phyloP scores from a whole-genome alignment of 2,797 vertebrate species.

The Sebastes umbrosus region DNA sequence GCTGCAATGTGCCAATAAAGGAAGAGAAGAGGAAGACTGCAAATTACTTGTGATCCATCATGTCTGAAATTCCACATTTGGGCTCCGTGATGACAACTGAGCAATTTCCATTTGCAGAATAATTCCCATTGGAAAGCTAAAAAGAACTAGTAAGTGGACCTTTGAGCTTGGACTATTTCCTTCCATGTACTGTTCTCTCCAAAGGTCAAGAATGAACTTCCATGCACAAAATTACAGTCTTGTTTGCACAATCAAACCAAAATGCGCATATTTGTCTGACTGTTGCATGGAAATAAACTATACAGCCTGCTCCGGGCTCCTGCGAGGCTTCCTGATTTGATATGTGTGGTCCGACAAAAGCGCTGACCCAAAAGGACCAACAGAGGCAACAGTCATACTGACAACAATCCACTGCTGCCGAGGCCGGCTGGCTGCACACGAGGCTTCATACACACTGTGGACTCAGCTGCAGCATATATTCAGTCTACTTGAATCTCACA shows the following conservation, averaged over 20 bases:
- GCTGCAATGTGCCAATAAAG: no score
- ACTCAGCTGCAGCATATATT: not conserved
- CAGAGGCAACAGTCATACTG: slow-evolving; percentile 20
- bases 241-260: slow-evolving; percentile 1
- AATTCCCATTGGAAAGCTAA: not conserved
- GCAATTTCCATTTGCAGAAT: no score
- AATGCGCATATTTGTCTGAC: not conserved
- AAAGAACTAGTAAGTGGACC: not conserved
- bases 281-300: not conserved
- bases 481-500: slow-evolving; percentile 4
- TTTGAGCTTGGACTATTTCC: not conserved
- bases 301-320: slow-evolving; percentile 9
- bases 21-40: no score
- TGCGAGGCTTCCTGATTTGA: slow-evolving; percentile 5
- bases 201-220: not conserved
- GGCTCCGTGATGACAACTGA: no score
- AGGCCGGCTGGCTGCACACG: not conserved
- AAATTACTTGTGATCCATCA: no score
- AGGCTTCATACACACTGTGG: not conserved
- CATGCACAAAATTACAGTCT: not conserved
- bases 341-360: slow-evolving; percentile 17
- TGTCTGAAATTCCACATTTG: no score
- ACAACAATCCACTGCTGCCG: not conserved
- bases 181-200: not conserved
- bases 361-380: slow-evolving; percentile 33